Percentiles rank a stretch among this genome's conserved stretches.
These are phyloP conservation scores for Cepaea nemoralis DNA, from an alignment of 1,140 invertebrate genomes.

Conservation along the genomic window DNA sequence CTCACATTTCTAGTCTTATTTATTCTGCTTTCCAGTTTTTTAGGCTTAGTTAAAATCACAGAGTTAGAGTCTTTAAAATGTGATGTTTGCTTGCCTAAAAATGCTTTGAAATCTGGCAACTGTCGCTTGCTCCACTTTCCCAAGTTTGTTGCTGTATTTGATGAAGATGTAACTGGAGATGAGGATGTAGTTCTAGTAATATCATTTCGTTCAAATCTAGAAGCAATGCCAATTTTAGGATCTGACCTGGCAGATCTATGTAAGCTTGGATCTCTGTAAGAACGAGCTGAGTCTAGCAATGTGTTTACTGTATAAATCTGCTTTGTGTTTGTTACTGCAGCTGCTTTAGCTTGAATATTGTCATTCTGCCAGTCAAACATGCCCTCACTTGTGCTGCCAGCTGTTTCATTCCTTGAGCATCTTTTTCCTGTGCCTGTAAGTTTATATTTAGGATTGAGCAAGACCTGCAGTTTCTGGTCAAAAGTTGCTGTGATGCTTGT, in stretches of 20 bases:
- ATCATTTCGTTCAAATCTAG: slow-evolving; percentile 62
- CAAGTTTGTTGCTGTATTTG: slow-evolving; percentile 22
- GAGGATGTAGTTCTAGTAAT: slow-evolving; percentile 8
- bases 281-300: slow-evolving; percentile 14
- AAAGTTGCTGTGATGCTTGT: slow-evolving; percentile 82
- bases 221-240: slow-evolving; percentile 68
- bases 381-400: background rate
- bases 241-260: slow-evolving; percentile 63
- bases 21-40: slow-evolving; percentile 41
- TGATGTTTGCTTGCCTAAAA: slow-evolving; percentile 35
- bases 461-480: slow-evolving; percentile 80
- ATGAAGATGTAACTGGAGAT: slow-evolving; percentile 28
- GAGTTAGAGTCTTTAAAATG: slow-evolving; percentile 26
- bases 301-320: background rate
- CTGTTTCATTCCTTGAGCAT: slow-evolving; percentile 65
- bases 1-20: slow-evolving; percentile 48
- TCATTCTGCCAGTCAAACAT: background rate
- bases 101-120: slow-evolving; percentile 43
- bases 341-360: background rate
- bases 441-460: slow-evolving; percentile 70
- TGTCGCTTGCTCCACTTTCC: slow-evolving; percentile 20
- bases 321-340: background rate
- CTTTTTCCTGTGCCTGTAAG: slow-evolving; percentile 45
- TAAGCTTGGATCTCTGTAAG: slow-evolving; percentile 67
- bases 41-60: slow-evolving; percentile 42